Evolutionary conservation across 2,888 invertebrate species (phyloP), one percentile per base, ranked within the genome.

Genomic region (Caenorhabditis plicata): DNA sequence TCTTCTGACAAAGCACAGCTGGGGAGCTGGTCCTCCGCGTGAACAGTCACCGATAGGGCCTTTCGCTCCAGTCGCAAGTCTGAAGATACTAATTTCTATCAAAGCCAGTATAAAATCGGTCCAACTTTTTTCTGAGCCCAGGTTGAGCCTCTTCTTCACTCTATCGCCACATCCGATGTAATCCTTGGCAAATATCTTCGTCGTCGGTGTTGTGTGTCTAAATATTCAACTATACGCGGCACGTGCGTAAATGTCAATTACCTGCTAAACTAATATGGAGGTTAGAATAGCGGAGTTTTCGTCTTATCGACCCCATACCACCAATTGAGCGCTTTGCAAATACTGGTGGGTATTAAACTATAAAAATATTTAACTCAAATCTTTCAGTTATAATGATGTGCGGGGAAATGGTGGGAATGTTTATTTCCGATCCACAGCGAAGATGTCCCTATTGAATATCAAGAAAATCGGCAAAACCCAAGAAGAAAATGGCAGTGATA

Each of bases 201-300:
- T 63, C 5, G 74, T 73, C 8, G 77, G 77, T 3, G 67, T n/a
- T n/a, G n/a, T n/a, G n/a, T n/a, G n/a, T n/a, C n/a, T n/a, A n/a
- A n/a, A n/a, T n/a, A n/a, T n/a, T n/a, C n/a, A n/a, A n/a, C n/a
- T n/a, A n/a, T n/a, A n/a, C n/a, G n/a, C n/a, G n/a, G n/a, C n/a
- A n/a, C n/a, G n/a, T n/a, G n/a, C n/a, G n/a, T n/a, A n/a, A n/a
- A n/a, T n/a, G n/a, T 72, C 35, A 64, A 69, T 47, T 74, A 76
- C 38, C 75, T 53, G 49, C 77, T 78, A 64, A 75, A 78, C 32
- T 73, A 67, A 41, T 60, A 78, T 0, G 78, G 78, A 8, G 78
- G 78, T 19, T 77, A 62, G 53, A 76, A 78, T 4, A 73, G 61
- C 1, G 70, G 62, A 3, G 68, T 73, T n/a, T 35, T 20, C 11